Evolutionary conservation across 2,113 vertebrate species (phyloP).

Genomic region (Phaethon lepturus): DNA sequence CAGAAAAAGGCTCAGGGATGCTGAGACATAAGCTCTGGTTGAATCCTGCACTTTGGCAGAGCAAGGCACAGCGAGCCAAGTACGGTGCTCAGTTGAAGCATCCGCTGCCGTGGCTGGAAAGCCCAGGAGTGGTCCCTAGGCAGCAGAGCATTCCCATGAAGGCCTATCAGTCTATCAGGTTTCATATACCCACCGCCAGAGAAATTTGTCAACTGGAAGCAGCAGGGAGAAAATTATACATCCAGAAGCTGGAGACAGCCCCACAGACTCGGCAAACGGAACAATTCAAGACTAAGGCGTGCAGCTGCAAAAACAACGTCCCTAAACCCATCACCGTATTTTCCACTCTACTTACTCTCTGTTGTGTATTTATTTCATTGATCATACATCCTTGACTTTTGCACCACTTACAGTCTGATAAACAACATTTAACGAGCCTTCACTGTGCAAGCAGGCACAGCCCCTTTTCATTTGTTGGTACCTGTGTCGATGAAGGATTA

Average conservation of each 20-base stretch:
- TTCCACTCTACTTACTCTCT: not conserved
- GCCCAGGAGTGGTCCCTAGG: not conserved
- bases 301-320: not conserved
- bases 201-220: not conserved
- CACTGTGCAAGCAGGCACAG: not conserved
- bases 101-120: not conserved
- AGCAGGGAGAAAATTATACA: not conserved
- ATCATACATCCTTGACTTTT: not conserved
- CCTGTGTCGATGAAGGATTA: not conserved
- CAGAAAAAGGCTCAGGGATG: not conserved
- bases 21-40: not conserved
- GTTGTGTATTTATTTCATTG: not conserved
- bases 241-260: not conserved
- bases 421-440: rapidly evolving
- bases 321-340: not conserved
- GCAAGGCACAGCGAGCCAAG: not conserved
- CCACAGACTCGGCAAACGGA: not conserved
- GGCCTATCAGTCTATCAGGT: not conserved
- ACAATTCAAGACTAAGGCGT: not conserved
- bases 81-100: not conserved
- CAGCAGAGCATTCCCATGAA: not conserved
- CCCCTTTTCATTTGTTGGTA: not conserved
- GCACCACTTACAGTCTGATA: not conserved
- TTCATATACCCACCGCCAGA: not conserved
- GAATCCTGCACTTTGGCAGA: not conserved